Conservation (phyloP, 2,888 invertebrate genomes). For the Caenorhabditis parvicauda region DNA sequence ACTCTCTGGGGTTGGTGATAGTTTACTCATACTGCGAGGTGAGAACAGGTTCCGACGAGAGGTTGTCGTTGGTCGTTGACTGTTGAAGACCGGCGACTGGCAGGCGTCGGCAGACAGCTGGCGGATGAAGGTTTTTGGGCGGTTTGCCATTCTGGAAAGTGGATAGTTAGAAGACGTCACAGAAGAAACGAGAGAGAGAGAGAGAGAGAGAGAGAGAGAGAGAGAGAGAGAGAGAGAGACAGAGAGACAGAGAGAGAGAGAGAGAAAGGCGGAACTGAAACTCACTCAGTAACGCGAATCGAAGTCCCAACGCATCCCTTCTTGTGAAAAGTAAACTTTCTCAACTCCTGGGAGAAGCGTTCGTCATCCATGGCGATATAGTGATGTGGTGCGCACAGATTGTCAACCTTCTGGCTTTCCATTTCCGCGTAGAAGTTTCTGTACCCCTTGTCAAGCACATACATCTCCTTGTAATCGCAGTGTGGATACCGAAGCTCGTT, state of each 20-base stretch:
- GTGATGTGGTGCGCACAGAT: conserved; percentile 10
- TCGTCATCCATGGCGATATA: conserved; percentile 23
- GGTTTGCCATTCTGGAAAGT: too few species aligned
- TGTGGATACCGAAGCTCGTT: conserved; percentile 75
- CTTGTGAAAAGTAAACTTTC: conserved; percentile 14
- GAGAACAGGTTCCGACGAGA: too few species aligned
- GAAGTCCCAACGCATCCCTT: conserved; percentile 4
- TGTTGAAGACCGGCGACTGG: too few species aligned
- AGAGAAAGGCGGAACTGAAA: background rate
- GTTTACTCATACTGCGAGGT: too few species aligned
- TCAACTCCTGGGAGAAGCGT: conserved; percentile 6
- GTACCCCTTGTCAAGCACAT: conserved; percentile 86
- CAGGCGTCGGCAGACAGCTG: too few species aligned
- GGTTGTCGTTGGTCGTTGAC: too few species aligned
- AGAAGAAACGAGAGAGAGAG: background rate
- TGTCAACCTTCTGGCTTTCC: conserved; percentile 7
- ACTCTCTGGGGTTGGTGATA: too few species aligned
- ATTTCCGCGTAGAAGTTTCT: conserved; percentile 71
- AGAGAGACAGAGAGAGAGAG: conserved; percentile 4
- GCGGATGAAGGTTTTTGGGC: too few species aligned
- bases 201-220: background rate
- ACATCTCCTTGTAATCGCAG: conserved; percentile 82
- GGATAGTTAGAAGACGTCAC: background rate
- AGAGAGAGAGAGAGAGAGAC: conserved; percentile 1
- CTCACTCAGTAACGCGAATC: conserved; percentile 2